Percentiles rank a stretch among this genome's conserved stretches.
phyloP scores from a whole-genome alignment of 2,888 invertebrate genomes.

The Pandemis corylana region DNA sequence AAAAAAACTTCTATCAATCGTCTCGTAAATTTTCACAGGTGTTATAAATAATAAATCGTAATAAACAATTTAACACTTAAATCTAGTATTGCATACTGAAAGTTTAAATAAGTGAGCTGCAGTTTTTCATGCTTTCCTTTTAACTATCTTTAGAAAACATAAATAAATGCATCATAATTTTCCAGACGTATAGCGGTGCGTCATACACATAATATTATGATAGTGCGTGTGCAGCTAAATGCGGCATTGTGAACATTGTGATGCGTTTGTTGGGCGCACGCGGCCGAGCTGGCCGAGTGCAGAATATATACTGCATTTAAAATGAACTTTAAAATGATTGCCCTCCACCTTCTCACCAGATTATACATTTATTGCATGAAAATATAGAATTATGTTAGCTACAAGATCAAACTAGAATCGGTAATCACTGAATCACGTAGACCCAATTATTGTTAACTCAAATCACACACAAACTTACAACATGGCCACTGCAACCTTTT shows the following conservation, averaged over 20 bases:
- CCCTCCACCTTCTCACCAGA: neutral
- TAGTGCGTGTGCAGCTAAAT: conserved; percentile 39
- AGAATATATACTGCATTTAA: neutral
- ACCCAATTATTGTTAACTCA: conserved; percentile 13
- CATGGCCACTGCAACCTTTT: conserved; percentile 40
- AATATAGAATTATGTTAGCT: conserved; percentile 11
- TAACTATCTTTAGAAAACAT: conserved; percentile 28
- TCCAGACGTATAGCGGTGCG: conserved; percentile 34
- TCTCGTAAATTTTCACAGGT: conserved; percentile 66
- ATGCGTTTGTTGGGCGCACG: conserved; percentile 24
- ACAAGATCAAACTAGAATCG: conserved; percentile 5
- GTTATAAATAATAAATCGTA: conserved; percentile 78
- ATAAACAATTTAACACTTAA: conserved; percentile 84
- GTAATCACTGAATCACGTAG: conserved; percentile 10
- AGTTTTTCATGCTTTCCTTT: conserved; percentile 34
- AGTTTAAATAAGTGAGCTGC: conserved; percentile 69
- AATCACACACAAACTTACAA: conserved; percentile 32
- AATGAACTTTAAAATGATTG: neutral
- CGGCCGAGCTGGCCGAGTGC: neutral
- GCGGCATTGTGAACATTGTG: conserved; percentile 38
- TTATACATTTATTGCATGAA: conserved; percentile 4
- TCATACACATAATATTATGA: conserved; percentile 15
- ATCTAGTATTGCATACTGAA: conserved; percentile 84
- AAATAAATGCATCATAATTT: conserved; percentile 35
- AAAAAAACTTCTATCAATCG: conserved; percentile 66